These are phyloP conservation scores for Oreocharis arfaki DNA, from an alignment of 2,113 vertebrate genomes.

Conservation along the genomic window DNA sequence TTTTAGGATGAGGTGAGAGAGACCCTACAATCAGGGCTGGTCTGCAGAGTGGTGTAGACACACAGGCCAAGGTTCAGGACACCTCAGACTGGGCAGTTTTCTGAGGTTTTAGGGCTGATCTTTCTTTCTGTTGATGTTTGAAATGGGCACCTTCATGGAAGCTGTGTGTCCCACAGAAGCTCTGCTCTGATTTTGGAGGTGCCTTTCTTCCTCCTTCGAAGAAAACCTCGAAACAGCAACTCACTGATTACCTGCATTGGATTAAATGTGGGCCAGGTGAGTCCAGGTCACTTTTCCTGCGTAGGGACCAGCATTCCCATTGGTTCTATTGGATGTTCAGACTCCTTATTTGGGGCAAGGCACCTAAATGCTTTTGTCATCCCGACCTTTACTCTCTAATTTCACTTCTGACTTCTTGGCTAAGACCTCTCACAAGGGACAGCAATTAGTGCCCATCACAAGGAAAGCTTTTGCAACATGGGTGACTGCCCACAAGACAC, in stretches of 20 bases:
- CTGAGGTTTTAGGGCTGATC: neutral
- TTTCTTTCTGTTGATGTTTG: neutral
- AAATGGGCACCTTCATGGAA: neutral
- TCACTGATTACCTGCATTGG: neutral
- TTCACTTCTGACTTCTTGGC: neutral
- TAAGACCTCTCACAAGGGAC: neutral
- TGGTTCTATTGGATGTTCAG: neutral
- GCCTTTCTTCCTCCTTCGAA: neutral
- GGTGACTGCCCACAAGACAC: conserved; percentile 20
- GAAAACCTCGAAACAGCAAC: neutral
- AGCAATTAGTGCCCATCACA: conserved; percentile 24
- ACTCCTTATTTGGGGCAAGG: neutral
- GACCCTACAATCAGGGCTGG: rapidly evolving
- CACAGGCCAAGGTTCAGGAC: neutral
- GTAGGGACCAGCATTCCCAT: neutral
- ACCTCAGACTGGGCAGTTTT: neutral
- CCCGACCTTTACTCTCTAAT: neutral
- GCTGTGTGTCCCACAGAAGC: neutral
- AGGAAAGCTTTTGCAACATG: conserved; percentile 26
- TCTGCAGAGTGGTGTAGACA: neutral
- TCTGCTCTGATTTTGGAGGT: neutral
- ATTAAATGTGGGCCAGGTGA: neutral
- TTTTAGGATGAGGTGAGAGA: neutral
- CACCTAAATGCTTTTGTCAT: neutral
- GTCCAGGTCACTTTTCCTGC: rapidly evolving